These are phyloP conservation scores for Chaetoderma sp. DNA, from an alignment of 2,888 invertebrate species.

Conservation along the genomic window DNA sequence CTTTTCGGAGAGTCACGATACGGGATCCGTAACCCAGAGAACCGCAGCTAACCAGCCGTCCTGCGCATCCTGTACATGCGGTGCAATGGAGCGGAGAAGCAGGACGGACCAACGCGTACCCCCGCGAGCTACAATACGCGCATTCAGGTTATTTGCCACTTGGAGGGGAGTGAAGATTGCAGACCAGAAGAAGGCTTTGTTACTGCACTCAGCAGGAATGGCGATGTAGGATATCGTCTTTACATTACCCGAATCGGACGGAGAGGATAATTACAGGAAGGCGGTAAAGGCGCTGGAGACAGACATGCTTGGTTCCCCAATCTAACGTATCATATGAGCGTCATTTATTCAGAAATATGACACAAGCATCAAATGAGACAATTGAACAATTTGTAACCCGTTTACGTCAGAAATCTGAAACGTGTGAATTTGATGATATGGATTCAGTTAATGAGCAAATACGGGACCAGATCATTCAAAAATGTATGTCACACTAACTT, in stretches of 20 bases:
- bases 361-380: not conserved
- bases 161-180: conserved; percentile 6
- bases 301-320: conserved; percentile 3
- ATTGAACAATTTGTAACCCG: conserved; percentile 4
- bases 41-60: no score
- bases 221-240: conserved; percentile 24
- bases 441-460: not conserved
- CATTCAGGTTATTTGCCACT: conserved; percentile 17
- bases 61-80: no score
- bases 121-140: no score
- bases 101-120: no score
- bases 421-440: not conserved
- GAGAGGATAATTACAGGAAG: not conserved
- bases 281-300: not conserved
- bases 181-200: conserved; percentile 22
- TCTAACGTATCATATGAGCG: conserved; percentile 17
- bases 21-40: no score
- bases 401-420: not conserved
- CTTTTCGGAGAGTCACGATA: no score
- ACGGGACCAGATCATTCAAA: not conserved
- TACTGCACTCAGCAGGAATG: conserved; percentile 32
- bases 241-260: not conserved
- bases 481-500: not conserved
- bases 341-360: conserved; percentile 4
- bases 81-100: no score